A percentile compares a stretch with the other conserved stretches of the same genome.
Evolutionary conservation across 1,140 invertebrate genomes (phyloP).

Genomic region (Drosophila suzukii): DNA sequence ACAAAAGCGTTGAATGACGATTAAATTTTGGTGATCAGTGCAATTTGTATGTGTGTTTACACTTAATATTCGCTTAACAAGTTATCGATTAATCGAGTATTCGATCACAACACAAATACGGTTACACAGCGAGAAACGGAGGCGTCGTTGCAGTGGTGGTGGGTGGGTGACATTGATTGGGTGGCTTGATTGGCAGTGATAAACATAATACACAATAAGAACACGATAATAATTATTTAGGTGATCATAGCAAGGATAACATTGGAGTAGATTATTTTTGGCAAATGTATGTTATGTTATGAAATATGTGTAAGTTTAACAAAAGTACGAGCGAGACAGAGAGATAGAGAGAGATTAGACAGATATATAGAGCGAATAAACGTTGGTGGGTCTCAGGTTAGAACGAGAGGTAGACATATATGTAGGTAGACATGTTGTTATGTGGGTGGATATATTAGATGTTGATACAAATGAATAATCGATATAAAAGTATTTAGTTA

Average conservation of each 20-base stretch:
- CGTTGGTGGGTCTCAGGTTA: conserved; percentile 12
- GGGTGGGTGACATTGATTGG: conserved; percentile 30
- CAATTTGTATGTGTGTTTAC: conserved; percentile 24
- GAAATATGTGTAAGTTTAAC: conserved; percentile 8
- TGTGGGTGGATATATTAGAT: conserved; percentile 31
- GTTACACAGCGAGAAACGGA: conserved; percentile 45
- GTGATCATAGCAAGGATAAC: conserved; percentile 42
- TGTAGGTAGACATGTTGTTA: conserved; percentile 20
- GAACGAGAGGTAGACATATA: conserved; percentile 18
- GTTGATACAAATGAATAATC: conserved; percentile 29
- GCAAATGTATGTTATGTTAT: conserved; percentile 21
- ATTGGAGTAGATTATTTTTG: conserved; percentile 27
- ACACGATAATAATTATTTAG: conserved; percentile 32
- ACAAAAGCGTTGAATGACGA: conserved; percentile 24
- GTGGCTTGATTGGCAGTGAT: conserved; percentile 29
- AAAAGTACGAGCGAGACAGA: conserved; percentile 23
- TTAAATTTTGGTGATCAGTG: conserved; percentile 22
- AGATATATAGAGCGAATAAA: conserved; percentile 33
- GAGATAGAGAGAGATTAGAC: conserved; percentile 27
- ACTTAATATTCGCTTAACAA: conserved; percentile 17
- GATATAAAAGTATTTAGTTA: conserved; percentile 26
- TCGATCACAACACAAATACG: conserved; percentile 45
- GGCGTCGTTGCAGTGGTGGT: conserved; percentile 40
- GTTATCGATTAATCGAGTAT: conserved; percentile 34
- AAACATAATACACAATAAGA: conserved; percentile 33